These are phyloP conservation scores for Microcebus griseorufus DNA, from an alignment of 2,113 vertebrate genomes.

Conservation along the genomic window DNA sequence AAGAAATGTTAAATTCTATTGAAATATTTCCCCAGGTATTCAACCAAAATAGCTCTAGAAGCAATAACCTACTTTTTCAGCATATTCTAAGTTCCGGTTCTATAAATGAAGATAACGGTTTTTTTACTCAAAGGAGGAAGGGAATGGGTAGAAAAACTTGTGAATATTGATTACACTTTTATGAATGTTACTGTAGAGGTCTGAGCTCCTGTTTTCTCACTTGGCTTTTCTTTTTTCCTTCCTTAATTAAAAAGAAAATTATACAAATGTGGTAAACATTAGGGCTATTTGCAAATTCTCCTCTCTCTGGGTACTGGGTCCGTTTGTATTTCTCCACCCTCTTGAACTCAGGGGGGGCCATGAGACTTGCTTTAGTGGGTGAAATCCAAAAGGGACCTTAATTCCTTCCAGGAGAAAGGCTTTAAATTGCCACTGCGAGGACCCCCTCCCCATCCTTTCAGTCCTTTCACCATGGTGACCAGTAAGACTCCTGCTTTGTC, in stretches of 20 bases:
- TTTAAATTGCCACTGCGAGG: background rate
- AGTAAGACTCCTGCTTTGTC: background rate
- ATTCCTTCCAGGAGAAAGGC: background rate
- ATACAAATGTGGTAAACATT: background rate
- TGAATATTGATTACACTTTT: background rate
- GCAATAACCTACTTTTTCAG: slow-evolving; percentile 42
- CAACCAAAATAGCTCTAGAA: slow-evolving; percentile 48
- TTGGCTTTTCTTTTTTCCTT: background rate
- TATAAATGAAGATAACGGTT: slow-evolving; percentile 28
- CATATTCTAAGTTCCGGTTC: slow-evolving; percentile 1
- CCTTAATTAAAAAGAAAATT: slow-evolving; percentile 11
- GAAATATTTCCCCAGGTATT: slow-evolving; percentile 57
- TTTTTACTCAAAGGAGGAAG: slow-evolving; percentile 2
- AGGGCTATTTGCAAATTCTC: background rate
- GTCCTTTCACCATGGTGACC: background rate
- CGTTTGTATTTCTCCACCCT: background rate
- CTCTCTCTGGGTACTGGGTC: background rate
- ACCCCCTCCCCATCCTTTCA: background rate
- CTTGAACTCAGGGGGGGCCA: background rate
- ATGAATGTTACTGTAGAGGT: background rate
- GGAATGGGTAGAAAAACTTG: background rate
- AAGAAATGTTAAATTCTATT: slow-evolving; percentile 51
- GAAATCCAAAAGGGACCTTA: background rate
- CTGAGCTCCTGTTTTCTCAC: slow-evolving; percentile 14
- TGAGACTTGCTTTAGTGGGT: background rate